These are phyloP conservation scores for Brachylomia viminalis DNA, from an alignment of 2,888 invertebrate species.

Conservation along the genomic window DNA sequence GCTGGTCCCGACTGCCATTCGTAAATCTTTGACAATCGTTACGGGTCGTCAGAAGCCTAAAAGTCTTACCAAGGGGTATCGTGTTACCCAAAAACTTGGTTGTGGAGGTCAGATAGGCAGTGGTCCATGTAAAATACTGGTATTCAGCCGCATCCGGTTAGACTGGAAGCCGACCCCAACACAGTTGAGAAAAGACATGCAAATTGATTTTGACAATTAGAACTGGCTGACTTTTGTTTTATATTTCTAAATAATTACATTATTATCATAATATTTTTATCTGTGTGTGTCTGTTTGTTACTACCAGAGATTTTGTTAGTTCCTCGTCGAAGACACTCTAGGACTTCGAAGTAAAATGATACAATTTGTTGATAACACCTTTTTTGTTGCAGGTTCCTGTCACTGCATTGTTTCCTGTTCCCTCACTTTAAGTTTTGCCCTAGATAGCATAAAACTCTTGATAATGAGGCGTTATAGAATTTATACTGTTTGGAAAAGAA, in stretches of 20 bases:
- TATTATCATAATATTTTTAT: neutral
- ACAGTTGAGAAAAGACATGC: too few species aligned
- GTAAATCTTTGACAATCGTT: too few species aligned
- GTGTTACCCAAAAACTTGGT: too few species aligned
- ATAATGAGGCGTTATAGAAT: constrained; percentile 8
- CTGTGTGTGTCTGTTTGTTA: neutral
- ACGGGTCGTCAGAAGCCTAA: too few species aligned
- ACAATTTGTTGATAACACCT: constrained; percentile 19
- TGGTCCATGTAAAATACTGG: too few species aligned
- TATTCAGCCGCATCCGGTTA: too few species aligned
- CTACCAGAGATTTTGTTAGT: neutral
- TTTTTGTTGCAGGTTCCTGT: constrained; percentile 94
- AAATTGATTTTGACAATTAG: too few species aligned
- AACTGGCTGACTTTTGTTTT: neutral
- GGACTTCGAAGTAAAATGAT: neutral
- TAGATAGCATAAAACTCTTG: constrained; percentile 83
- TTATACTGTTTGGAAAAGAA: constrained; percentile 14
- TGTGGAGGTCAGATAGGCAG: too few species aligned
- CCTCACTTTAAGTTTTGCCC: constrained; percentile 96
- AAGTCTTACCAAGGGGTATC: too few species aligned
- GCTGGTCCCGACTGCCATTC: too few species aligned
- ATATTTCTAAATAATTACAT: neutral
- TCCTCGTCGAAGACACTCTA: neutral
- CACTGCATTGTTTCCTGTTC: constrained; percentile 97
- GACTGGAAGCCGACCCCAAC: too few species aligned